These are phyloP conservation scores for Holotrichia oblita DNA, from an alignment of 1,140 invertebrate genomes.

Conservation along the genomic window DNA sequence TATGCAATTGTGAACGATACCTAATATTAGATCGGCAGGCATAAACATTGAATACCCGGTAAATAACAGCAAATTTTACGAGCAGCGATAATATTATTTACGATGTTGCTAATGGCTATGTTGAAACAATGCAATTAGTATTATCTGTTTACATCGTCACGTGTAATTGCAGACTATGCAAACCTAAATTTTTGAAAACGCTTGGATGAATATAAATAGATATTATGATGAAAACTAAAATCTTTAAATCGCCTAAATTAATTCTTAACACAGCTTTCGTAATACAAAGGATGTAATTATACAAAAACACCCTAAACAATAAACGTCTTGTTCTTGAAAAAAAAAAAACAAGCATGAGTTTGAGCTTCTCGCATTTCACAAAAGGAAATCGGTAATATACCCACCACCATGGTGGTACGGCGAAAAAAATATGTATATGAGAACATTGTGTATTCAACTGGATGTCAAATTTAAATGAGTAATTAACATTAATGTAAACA, in stretches of 20 bases:
- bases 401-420: not conserved
- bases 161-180: not conserved
- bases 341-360: conserved; percentile 12
- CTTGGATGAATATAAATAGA: no score
- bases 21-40: no score
- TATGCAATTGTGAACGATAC: no score
- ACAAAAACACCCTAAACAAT: not conserved
- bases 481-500: conserved; percentile 21
- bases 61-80: not conserved
- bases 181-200: not conserved
- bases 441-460: not conserved
- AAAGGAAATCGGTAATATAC: not conserved
- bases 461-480: conserved; percentile 17
- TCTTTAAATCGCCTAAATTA: no score
- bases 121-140: conserved; percentile 28
- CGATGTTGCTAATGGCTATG: conserved; percentile 9
- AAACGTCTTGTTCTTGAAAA: not conserved
- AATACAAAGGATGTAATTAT: conserved; percentile 2
- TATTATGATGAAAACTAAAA: no score
- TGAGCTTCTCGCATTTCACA: conserved; percentile 4
- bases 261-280: no score
- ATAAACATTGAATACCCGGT: not conserved
- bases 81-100: conserved; percentile 22
- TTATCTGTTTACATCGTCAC: not conserved
- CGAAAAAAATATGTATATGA: conserved; percentile 5